phyloP scores from a whole-genome alignment of 37 sponge, comb jelly and placozoan species.

The Diacarnus erythraeanus region DNA sequence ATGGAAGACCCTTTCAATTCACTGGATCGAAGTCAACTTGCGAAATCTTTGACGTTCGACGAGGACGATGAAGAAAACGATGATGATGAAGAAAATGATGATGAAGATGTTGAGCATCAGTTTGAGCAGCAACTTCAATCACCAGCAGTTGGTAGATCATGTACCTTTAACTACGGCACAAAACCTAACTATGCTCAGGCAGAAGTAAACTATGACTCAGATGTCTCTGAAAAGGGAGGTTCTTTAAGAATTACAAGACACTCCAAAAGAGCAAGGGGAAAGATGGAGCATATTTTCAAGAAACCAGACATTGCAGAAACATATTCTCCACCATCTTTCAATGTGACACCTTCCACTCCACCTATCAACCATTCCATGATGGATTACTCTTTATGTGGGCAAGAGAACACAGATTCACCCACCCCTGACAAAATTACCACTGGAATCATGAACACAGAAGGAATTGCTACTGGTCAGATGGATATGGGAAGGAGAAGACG shows the following conservation, averaged over 20 bases:
- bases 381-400: background rate
- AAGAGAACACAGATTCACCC: background rate
- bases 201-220: background rate
- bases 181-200: background rate
- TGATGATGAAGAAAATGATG: background rate
- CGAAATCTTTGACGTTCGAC: background rate
- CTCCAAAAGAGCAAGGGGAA: slow-evolving; percentile 41
- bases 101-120: background rate
- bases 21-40: background rate
- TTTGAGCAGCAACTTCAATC: background rate
- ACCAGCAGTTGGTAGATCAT: slow-evolving; percentile 11
- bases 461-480: background rate
- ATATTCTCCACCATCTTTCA: background rate
- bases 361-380: background rate
- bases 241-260: slow-evolving; percentile 63
- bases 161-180: slow-evolving; percentile 13
- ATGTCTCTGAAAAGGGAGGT: slow-evolving; percentile 20
- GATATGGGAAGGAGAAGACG: slow-evolving; percentile 9
- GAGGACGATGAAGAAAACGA: background rate
- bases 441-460: background rate
- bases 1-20: background rate
- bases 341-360: slow-evolving; percentile 1
- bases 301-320: background rate
- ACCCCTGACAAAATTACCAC: background rate
- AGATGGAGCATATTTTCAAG: slow-evolving; percentile 21